Evolutionary conservation across 2,797 vertebrate species (phyloP).

Genomic region (Karalla daura): DNA sequence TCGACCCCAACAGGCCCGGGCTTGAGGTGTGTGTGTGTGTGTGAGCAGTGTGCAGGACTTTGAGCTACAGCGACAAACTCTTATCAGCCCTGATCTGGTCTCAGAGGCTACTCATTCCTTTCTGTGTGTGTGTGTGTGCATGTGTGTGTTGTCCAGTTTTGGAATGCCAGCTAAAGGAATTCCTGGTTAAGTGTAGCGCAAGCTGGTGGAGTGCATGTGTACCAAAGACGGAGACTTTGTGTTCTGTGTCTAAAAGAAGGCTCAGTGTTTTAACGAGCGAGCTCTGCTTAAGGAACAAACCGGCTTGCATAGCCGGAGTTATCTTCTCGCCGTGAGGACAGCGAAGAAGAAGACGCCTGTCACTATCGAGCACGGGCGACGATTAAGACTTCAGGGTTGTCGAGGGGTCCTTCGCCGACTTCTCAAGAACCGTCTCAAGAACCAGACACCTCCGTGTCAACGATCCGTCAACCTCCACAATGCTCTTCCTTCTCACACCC

Average conservation of each 20-base stretch:
- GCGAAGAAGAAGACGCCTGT: background rate
- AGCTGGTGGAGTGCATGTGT: background rate
- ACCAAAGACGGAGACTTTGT: background rate
- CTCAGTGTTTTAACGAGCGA: no score
- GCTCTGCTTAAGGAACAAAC: no score
- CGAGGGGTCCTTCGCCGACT: background rate
- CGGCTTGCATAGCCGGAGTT: no score
- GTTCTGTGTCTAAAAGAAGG: conserved; percentile 13
- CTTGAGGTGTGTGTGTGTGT: conserved; percentile 34
- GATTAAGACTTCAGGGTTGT: conserved; percentile 4
- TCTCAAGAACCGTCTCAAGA: no score
- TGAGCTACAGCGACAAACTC: conserved; percentile 31
- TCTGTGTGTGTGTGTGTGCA: background rate
- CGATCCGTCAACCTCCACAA: background rate
- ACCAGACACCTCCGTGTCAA: conserved; percentile 18
- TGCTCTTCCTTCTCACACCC: background rate
- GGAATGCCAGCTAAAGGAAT: background rate
- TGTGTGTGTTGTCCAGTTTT: conserved; percentile 11
- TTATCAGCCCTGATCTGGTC: conserved; percentile 56
- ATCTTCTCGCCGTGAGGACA: no score
- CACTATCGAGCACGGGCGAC: conserved; percentile 8
- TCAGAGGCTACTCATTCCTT: conserved; percentile 50
- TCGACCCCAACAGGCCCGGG: conserved; percentile 59
- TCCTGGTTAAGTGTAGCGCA: background rate
- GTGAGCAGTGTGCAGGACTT: conserved; percentile 18